Conservation (phyloP, 2,888 invertebrate species). For the Argyresthia goedartella region DNA sequence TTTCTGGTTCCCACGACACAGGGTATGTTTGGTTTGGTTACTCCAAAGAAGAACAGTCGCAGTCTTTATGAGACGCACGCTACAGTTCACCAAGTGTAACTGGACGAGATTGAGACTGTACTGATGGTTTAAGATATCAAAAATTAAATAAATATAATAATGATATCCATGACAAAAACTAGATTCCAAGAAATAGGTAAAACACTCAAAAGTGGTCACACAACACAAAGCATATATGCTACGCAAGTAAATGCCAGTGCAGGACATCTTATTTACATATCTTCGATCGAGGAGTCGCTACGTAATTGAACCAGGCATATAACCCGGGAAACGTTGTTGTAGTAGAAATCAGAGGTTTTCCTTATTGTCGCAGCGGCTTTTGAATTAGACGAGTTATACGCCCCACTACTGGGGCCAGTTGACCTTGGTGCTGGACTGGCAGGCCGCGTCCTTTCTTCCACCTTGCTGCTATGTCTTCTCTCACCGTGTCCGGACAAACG, state of each 20-base stretch:
- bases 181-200: no score
- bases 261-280: background rate
- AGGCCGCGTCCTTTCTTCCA: conserved; percentile 67
- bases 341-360: background rate
- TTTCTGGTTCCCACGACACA: no score
- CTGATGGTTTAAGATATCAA: no score
- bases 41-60: no score
- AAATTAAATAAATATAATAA: no score
- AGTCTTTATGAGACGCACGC: no score
- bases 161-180: no score
- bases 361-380: conserved; percentile 1
- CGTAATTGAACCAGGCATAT: background rate
- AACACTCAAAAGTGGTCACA: no score
- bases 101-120: no score
- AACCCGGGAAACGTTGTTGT: background rate
- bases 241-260: background rate
- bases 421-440: conserved; percentile 49
- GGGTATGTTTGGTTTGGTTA: no score
- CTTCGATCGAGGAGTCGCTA: background rate
- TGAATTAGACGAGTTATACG: conserved; percentile 32
- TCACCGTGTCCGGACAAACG: background rate
- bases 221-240: background rate
- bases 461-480: conserved; percentile 58
- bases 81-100: no score
- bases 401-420: conserved; percentile 18